Evolutionary conservation across 2,888 invertebrate genomes (phyloP), one percentile per base, ranked within the genome.

Genomic region (Antheraea assamensis): DNA sequence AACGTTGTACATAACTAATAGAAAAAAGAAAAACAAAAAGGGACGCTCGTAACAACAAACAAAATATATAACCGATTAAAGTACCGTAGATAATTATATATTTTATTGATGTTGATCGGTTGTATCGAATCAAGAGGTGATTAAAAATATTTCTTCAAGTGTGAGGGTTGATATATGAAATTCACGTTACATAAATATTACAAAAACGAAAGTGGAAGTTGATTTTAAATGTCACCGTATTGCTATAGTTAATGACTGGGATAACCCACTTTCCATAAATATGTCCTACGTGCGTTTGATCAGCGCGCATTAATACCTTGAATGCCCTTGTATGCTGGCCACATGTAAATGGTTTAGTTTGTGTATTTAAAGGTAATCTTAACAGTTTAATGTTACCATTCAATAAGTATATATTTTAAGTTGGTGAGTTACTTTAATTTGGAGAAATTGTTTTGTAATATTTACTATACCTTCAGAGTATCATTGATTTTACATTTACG

Each of bases 181-280:
- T 35, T 5, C 10, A 68, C 21, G 68, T 68, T 35, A 68, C n/a
- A 68, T 68, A 68, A n/a, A n/a, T 24, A 4, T 35, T 1, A 31
- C 35, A 66, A 68, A 68, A 35, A 35, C 24, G 68, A 68, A 68
- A 68, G 68, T 68, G n/a, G 35, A 31, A 35, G 35, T 21, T 68
- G 7, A 68, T 68, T 68, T 35, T 68, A 68, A 68, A 68, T 68
- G 68, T 15, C 68, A 68, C n/a, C 68, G 10, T 2, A 35, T 68
- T 68, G 21, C 19, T 66, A 35, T 35, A 68, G 21, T n/a, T 21
- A 21, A n/a, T 35, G 68, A 35, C 13, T 68, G 68, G 35, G 35
- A 35, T 68, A 35, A 68, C 68, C 35, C 35, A 68, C 68, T 68
- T 68, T 68, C 68, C 68, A 68, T n/a, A 68, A 68, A 35, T 35